Evolutionary conservation across 2,888 invertebrate genomes (phyloP), one percentile per base, ranked within the genome.

Genomic region (Dioctria rufipes): DNA sequence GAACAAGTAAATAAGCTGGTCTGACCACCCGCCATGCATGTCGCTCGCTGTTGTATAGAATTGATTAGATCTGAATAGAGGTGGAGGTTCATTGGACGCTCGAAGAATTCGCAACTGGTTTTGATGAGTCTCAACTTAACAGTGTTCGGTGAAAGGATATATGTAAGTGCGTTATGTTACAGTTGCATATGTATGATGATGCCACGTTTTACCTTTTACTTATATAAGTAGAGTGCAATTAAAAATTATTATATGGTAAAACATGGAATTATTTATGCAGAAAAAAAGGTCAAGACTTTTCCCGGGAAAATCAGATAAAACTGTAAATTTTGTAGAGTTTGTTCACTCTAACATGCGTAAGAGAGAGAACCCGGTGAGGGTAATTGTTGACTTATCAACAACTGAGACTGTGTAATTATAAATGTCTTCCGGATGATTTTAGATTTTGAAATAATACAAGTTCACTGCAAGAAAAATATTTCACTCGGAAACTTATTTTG

Each of bases 141-240:
- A 25, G 25, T 25, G 0, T 37, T 8, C 40, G 73, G 73, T 73
- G 73, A 73, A 73, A 73, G 73, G 73, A 73, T 60, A 25, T 39
- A n/a, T n/a, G n/a, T n/a, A n/a, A 58, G 42, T 60, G 60, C 73
- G 60, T 73, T 42, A 25, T 25, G 13, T 42, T 54, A 58, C 25
- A 42, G 37, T 71, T 54, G 51, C 71, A 54, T 25, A 25, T 25
- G 37, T 51, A 25, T 39, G 6, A 42, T n/a, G 40, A 51, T 11
- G 11, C 39, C 54, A 40, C 25, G 49, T 42, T 13, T 8, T 9
- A 5, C 5, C 13, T 49, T 11, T 13, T n/a, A 54, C 58, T 73
- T 73, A 73, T 73, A 58, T 73, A 73, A 25, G 25, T 25, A 25
- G 8, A 73, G 73, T 58, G 73, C 42, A 73, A 73, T 73, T 58